Evolutionary conservation across 2,888 invertebrate species (phyloP).

Genomic region (Acleris holmiana): DNA sequence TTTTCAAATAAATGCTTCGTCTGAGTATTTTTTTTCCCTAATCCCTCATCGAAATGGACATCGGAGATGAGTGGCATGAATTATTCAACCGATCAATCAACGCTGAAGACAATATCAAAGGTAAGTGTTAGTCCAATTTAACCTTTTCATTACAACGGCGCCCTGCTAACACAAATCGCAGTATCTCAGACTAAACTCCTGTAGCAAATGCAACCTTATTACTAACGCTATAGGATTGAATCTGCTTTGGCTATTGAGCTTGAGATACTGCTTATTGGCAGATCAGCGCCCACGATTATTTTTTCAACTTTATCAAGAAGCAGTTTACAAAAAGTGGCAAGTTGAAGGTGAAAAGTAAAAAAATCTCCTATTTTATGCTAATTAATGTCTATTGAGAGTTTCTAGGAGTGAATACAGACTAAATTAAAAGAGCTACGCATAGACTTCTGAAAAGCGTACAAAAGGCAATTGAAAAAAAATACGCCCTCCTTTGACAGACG

Average conservation of each 20-base stretch:
- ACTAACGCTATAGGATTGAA: too few species aligned
- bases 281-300: slow-evolving; percentile 15
- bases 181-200: too few species aligned
- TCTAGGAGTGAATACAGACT: too few species aligned
- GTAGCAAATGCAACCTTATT: too few species aligned
- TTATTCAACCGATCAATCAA: slow-evolving; percentile 30
- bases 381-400: too few species aligned
- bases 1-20: slow-evolving; percentile 33
- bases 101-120: slow-evolving; percentile 33
- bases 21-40: slow-evolving; percentile 25
- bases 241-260: too few species aligned
- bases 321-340: not conserved
- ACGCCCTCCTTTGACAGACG: too few species aligned
- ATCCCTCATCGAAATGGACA: slow-evolving; percentile 23
- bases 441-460: too few species aligned
- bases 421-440: too few species aligned
- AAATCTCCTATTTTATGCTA: not conserved
- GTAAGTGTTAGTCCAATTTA: slow-evolving; percentile 31
- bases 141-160: slow-evolving; percentile 13
- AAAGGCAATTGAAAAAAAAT: too few species aligned
- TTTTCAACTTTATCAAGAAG: not conserved
- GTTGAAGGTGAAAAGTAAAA: not conserved
- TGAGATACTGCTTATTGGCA: too few species aligned
- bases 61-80: slow-evolving; percentile 12
- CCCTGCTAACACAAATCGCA: too few species aligned